Evolutionary conservation across 2,888 invertebrate species (phyloP).

Genomic region (Ophion ellenae): DNA sequence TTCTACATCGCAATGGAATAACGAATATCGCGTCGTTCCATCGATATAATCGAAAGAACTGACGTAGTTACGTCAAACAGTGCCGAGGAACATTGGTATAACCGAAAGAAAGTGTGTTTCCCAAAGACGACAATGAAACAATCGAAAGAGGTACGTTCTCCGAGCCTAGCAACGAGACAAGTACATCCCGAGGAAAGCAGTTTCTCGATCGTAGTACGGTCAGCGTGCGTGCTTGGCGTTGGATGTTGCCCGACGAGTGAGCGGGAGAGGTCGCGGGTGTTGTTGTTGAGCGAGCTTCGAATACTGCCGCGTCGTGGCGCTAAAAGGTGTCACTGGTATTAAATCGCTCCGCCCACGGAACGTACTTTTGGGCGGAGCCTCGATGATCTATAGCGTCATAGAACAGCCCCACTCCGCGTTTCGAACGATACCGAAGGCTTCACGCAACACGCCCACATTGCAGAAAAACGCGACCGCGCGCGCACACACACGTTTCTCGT

Average conservation of each 20-base stretch:
- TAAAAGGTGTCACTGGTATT: slow-evolving; percentile 71
- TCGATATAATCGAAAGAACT: not conserved
- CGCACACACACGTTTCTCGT: slow-evolving; percentile 45
- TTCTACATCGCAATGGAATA: not conserved
- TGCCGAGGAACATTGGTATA: not conserved
- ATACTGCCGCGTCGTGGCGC: slow-evolving; percentile 73
- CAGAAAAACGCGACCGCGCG: slow-evolving; percentile 78
- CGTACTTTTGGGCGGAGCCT: slow-evolving; percentile 77
- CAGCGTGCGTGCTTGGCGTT: slow-evolving; percentile 6
- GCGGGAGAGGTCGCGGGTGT: slow-evolving; percentile 29
- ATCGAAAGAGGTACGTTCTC: not conserved
- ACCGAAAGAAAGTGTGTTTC: not conserved
- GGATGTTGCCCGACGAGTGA: slow-evolving; percentile 27
- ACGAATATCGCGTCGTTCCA: not conserved
- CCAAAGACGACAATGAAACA: not conserved
- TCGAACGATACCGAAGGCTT: slow-evolving; percentile 71
- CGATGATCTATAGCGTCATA: slow-evolving; percentile 83
- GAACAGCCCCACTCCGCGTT: slow-evolving; percentile 79
- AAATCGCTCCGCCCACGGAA: slow-evolving; percentile 71
- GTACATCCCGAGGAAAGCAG: not conserved
- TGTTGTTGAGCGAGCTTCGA: slow-evolving; percentile 60
- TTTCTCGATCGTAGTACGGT: slow-evolving; percentile 25
- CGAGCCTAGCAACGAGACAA: not conserved
- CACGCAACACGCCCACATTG: slow-evolving; percentile 80
- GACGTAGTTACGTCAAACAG: not conserved